Percentiles rank a stretch among this genome's conserved stretches.
Evolutionary conservation across 1,140 invertebrate genomes (phyloP).

Genomic region (Nephila pilipes): DNA sequence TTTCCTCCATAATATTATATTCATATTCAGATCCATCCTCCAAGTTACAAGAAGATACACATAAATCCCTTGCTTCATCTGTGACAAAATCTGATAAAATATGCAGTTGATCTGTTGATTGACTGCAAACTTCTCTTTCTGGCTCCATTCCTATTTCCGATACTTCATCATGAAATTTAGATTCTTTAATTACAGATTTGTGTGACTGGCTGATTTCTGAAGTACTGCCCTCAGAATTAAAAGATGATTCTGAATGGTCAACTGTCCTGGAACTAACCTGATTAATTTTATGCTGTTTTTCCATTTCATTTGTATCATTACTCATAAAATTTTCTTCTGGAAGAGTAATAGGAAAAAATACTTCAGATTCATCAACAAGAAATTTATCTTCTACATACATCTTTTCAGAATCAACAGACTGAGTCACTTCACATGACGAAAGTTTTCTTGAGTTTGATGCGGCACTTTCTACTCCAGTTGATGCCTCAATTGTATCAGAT

Average conservation of each 20-base stretch:
- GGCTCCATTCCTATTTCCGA: neutral
- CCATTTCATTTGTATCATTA: neutral
- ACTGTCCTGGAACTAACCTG: neutral
- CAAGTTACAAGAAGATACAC: conserved; percentile 58
- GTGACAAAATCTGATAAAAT: neutral
- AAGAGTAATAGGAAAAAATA: neutral
- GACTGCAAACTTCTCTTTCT: conserved; percentile 39
- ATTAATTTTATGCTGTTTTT: neutral
- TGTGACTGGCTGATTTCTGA: conserved; percentile 61
- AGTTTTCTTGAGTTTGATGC: neutral
- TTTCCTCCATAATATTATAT: neutral
- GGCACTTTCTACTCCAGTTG: neutral
- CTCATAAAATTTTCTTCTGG: neutral
- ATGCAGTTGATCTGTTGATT: conserved; percentile 37
- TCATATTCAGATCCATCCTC: neutral
- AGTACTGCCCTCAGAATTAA: conserved; percentile 18
- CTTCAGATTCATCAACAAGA: conserved; percentile 27
- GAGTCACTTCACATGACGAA: conserved; percentile 60
- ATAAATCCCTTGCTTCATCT: conserved; percentile 24
- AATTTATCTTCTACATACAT: neutral
- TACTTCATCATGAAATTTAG: neutral
- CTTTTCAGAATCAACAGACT: conserved; percentile 47
- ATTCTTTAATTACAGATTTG: conserved; percentile 16
- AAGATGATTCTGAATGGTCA: neutral
- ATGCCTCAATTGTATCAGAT: neutral